Conservation (phyloP, 2,797 vertebrate species). For the Macropus fuliginosus region DNA sequence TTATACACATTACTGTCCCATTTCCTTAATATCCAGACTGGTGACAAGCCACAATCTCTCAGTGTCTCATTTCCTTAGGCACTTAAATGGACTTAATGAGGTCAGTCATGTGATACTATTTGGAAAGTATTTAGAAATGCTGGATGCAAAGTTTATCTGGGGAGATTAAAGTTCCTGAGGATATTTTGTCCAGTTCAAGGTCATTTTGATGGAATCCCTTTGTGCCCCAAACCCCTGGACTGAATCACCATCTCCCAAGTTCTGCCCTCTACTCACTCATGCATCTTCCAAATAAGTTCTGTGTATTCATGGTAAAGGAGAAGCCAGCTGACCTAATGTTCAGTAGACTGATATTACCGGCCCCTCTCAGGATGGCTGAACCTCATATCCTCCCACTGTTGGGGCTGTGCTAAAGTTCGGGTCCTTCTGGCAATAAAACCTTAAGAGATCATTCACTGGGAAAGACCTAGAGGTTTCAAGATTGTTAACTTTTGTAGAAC, state of each 20-base stretch:
- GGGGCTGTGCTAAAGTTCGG: background rate
- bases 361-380: conserved; percentile 16
- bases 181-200: background rate
- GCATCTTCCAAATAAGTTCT: background rate
- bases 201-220: background rate
- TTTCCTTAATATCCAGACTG: background rate
- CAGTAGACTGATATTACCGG: background rate
- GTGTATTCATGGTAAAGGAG: background rate
- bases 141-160: background rate
- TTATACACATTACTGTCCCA: background rate
- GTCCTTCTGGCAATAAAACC: conserved; percentile 16
- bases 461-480: background rate
- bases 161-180: background rate
- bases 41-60: background rate
- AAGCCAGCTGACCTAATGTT: background rate
- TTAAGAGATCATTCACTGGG: conserved; percentile 23
- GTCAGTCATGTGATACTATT: background rate
- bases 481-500: conserved; percentile 24
- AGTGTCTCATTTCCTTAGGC: background rate
- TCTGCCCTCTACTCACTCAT: background rate
- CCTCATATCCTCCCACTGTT: conserved; percentile 3
- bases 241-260: background rate
- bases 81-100: background rate
- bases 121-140: background rate
- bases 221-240: background rate